These are phyloP conservation scores for Clytia hemisphaerica DNA, from an alignment of 30 jellyfish, hydroid and myxozoan genomes.

Conservation along the genomic window DNA sequence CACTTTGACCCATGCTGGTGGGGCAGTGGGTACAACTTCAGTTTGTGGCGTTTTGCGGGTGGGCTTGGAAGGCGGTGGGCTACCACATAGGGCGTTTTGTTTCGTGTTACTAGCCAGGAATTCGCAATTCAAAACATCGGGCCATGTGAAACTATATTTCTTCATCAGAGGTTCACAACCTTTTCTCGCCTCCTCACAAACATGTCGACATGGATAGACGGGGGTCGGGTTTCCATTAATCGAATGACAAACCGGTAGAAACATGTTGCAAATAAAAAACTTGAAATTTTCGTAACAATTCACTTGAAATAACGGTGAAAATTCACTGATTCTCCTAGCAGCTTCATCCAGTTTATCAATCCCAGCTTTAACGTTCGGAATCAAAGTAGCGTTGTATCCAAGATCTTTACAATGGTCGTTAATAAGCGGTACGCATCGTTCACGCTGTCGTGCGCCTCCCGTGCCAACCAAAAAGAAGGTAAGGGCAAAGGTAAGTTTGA, in stretches of 20 bases:
- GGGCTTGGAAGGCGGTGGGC: too few relatives aligned
- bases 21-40: background rate
- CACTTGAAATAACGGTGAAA: slow-evolving; percentile 57
- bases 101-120: slow-evolving; percentile 32
- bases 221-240: slow-evolving; percentile 67
- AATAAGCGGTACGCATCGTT: slow-evolving; percentile 2
- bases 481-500: too few relatives aligned
- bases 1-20: slow-evolving; percentile 2
- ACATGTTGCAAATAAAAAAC: slow-evolving; percentile 77
- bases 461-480: too few relatives aligned
- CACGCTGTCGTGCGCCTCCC: too few relatives aligned
- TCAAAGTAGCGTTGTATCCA: slow-evolving; percentile 45
- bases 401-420: background rate
- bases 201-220: slow-evolving; percentile 81
- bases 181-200: slow-evolving; percentile 71
- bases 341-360: slow-evolving; percentile 78
- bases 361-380: slow-evolving; percentile 64
- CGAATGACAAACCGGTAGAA: slow-evolving; percentile 60
- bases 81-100: slow-evolving; percentile 38
- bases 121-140: slow-evolving; percentile 55
- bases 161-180: slow-evolving; percentile 90
- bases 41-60: too few relatives aligned
- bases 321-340: slow-evolving; percentile 55
- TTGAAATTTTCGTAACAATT: slow-evolving; percentile 65
- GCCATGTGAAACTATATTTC: slow-evolving; percentile 69